Evolutionary conservation across 2,888 invertebrate genomes (phyloP).

Genomic region (Amiota communis): DNA sequence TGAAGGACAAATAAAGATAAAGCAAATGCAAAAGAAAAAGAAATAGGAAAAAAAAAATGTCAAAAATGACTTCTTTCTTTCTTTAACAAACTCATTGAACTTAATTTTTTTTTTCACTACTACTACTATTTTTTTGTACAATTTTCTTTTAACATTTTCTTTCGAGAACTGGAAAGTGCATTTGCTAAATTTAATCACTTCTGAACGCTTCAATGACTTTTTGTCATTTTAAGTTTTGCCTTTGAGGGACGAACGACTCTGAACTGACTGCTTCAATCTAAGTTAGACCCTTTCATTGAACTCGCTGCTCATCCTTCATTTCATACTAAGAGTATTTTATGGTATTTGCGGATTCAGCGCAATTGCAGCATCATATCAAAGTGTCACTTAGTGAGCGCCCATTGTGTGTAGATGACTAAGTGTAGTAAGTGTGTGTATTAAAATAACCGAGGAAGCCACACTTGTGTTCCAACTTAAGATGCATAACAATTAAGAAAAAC

Average conservation of each 20-base stretch:
- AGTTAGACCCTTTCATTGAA: background rate
- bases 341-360: conserved; percentile 45
- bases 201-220: conserved; percentile 50
- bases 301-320: background rate
- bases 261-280: conserved; percentile 7
- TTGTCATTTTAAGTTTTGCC: conserved; percentile 45
- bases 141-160: conserved; percentile 4
- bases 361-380: conserved; percentile 55
- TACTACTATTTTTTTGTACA: background rate
- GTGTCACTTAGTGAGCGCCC: conserved; percentile 55
- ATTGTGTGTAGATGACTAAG: conserved; percentile 51
- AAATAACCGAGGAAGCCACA: conserved; percentile 44
- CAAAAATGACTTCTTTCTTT: conserved; percentile 18
- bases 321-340: background rate
- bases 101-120: background rate
- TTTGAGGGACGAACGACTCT: background rate
- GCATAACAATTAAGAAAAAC: conserved; percentile 1
- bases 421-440: too few relatives aligned
- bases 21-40: background rate
- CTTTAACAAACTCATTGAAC: conserved; percentile 29
- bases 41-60: background rate
- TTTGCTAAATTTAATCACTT: conserved; percentile 49
- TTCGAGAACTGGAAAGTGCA: conserved; percentile 40
- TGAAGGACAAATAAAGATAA: too few relatives aligned
- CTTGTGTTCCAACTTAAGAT: conserved; percentile 52